Conservation (phyloP, 92 coral and sea anemone genomes). For the Chrysogorgia sp. region DNA sequence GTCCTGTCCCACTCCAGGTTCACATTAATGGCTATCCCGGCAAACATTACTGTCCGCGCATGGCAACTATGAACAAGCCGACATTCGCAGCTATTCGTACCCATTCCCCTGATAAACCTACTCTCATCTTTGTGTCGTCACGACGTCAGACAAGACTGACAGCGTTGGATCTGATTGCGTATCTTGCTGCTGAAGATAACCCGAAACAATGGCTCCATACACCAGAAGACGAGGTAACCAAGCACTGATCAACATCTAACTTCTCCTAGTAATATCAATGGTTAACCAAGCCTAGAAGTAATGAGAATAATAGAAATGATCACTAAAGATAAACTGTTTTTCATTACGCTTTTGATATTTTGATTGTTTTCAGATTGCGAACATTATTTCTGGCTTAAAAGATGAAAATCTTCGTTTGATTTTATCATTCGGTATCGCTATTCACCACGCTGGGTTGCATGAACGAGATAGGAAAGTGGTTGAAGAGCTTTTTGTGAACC, state of each 20-base stretch:
- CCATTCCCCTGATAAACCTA: slow-evolving; percentile 92
- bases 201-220: slow-evolving; percentile 99
- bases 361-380: slow-evolving; percentile 70
- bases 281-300: neutral
- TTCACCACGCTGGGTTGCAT: slow-evolving; percentile 98
- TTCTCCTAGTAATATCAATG: neutral
- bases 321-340: neutral
- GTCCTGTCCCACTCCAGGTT: slow-evolving; percentile 98
- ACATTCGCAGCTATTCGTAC: slow-evolving; percentile 90
- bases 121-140: slow-evolving; percentile 92
- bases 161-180: slow-evolving; percentile 92
- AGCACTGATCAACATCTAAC: too few species aligned
- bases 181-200: slow-evolving; percentile 80
- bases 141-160: slow-evolving; percentile 96
- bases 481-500: slow-evolving; percentile 95
- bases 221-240: slow-evolving; percentile 90
- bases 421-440: slow-evolving; percentile 91
- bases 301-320: too few species aligned
- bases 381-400: slow-evolving; percentile 68
- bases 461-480: slow-evolving; percentile 91
- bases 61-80: slow-evolving; percentile 99
- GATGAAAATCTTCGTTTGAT: slow-evolving; percentile 87
- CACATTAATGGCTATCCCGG: slow-evolving; percentile 97
- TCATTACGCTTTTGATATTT: neutral
- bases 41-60: slow-evolving; percentile 99